Evolutionary conservation across 1,140 invertebrate genomes (phyloP), one percentile per base, ranked within the genome.

Genomic region (Drosophila rufa): DNA sequence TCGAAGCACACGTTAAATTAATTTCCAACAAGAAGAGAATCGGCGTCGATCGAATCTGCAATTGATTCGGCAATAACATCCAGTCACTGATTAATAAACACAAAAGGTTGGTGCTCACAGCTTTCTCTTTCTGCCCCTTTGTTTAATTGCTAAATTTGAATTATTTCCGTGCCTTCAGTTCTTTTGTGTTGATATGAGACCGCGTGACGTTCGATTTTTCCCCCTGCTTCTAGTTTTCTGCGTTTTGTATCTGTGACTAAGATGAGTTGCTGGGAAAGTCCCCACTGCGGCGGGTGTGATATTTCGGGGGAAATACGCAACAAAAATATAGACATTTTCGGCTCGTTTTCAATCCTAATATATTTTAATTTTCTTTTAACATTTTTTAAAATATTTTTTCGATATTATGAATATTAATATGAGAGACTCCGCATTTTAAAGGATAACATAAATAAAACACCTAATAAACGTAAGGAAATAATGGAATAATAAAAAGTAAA

Each of bases 41-140:
- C 58, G 27, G n/a, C 15, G 48, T 47, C 47, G 22, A 80, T 69
- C 38, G 27, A 38, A 42, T 65, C 60, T 69, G 47, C 30, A 66
- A 75, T 45, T 67, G 50, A 53, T 45, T 68, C 53, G 64, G 7
- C 55, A 56, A 68, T 15, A 61, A 48, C 55, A 75, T 71, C 67
- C 60, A 82, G 66, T 80, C 58, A 46, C 51, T 83, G 77, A 75
- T 78, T 71, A 78, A 80, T 14, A 77, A 57, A 50, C 43, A 77
- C 65, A 70, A 78, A 78, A 78, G 75, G 75, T 77, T 46, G 38
- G 75, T 77, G 43, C 47, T n/a, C 25, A 69, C 7, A 25, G 40
- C 19, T 57, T 58, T 56, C 14, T 56, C 19, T 8, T 5, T 38
- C 57, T 11, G n/a, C 64, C 64, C 27, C 36, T 67, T 57, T 75